Evolutionary conservation across 2,797 vertebrate species (phyloP).

Genomic region (Delichon dasypus): DNA sequence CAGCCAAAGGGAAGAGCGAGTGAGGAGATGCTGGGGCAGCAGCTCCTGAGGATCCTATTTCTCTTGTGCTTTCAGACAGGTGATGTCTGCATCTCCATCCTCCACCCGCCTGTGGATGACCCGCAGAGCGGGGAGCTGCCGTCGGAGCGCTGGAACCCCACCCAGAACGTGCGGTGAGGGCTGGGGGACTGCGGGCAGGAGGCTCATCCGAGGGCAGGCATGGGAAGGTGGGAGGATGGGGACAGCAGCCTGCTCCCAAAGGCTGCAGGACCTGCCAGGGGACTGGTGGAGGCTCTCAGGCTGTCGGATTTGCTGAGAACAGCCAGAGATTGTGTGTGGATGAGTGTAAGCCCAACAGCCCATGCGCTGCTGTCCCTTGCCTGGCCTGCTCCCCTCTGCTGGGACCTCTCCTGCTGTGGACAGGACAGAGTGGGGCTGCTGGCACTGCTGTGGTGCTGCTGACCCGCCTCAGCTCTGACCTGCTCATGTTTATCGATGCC

Average conservation of each 20-base stretch:
- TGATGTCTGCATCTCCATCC: constrained; percentile 93
- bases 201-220: not conserved
- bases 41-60: not conserved
- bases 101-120: constrained; percentile 92
- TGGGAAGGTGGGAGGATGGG: not conserved
- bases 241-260: not conserved
- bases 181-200: no score
- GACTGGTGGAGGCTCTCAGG: not conserved
- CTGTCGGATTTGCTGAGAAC: not conserved
- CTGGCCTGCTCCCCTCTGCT: not conserved
- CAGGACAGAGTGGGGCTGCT: not conserved
- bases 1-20: not conserved
- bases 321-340: not conserved
- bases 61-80: constrained; percentile 79
- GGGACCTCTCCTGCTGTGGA: not conserved
- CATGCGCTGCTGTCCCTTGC: not conserved
- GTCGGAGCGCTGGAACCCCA: constrained; percentile 94
- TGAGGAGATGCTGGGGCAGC: not conserved
- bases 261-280: not conserved
- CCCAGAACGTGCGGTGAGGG: constrained; percentile 91
- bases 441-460: not conserved
- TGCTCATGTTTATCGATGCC: fast-evolving
- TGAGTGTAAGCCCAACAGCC: not conserved
- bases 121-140: constrained; percentile 94
- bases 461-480: fast-evolving